Evolutionary conservation across 1,140 invertebrate species (phyloP).

Genomic region (Achroia grisella): DNA sequence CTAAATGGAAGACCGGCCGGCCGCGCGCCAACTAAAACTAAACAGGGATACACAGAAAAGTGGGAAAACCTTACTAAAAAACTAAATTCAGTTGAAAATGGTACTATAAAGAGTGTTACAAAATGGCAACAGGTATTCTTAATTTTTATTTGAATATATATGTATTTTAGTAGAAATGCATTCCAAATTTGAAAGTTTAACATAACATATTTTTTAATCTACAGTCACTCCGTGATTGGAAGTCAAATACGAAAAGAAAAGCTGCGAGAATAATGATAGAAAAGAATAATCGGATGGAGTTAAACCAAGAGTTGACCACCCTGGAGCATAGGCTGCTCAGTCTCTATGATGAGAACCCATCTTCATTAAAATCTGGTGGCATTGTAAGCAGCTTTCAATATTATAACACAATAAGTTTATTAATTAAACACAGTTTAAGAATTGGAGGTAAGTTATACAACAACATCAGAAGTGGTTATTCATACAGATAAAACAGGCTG

Average conservation of each 20-base stretch:
- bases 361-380: not conserved
- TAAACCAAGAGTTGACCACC: not conserved
- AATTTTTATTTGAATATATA: not conserved
- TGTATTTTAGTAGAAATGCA: too few relatives aligned
- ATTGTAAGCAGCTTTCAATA: conserved; percentile 1
- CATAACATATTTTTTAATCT: not conserved
- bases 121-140: conserved; percentile 5
- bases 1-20: not conserved
- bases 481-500: too few relatives aligned
- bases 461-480: too few relatives aligned
- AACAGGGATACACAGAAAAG: not conserved
- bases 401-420: too few relatives aligned
- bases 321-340: not conserved
- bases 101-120: not conserved
- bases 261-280: not conserved
- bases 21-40: not conserved
- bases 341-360: not conserved
- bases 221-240: not conserved
- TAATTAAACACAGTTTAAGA: too few relatives aligned
- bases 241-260: conserved; percentile 2
- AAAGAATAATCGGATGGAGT: not conserved
- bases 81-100: conserved; percentile 1
- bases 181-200: not conserved
- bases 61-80: conserved; percentile 1
- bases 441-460: too few relatives aligned